A percentile compares a stretch with the other conserved stretches of the same genome.
Conservation (phyloP, 2,888 invertebrate genomes). For the Norana najaformis region DNA sequence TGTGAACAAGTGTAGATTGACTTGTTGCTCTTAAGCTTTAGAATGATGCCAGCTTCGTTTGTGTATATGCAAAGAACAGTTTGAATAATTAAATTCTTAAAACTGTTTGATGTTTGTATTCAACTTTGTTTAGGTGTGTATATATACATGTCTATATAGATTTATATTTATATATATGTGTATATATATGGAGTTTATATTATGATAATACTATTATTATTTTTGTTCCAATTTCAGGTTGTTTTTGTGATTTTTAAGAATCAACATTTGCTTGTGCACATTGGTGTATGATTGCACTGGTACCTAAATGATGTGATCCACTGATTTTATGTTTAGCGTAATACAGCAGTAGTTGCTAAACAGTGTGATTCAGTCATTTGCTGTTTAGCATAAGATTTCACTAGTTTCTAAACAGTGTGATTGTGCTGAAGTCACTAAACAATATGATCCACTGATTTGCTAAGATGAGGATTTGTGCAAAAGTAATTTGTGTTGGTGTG, state of each 20-base stretch:
- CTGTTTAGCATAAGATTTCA: neutral
- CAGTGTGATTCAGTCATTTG: neutral
- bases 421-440: neutral
- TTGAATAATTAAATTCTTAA: neutral
- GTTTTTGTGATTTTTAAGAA: neutral
- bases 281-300: neutral
- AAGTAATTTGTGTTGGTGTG: neutral
- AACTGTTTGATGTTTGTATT: neutral
- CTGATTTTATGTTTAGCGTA: neutral
- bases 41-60: constrained; percentile 13
- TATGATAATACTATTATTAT: neutral
- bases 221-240: neutral
- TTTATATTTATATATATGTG: too few relatives aligned
- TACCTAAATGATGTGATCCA: neutral
- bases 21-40: neutral
- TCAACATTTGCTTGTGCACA: neutral
- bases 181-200: neutral
- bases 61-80: constrained; percentile 10
- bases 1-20: neutral
- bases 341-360: neutral
- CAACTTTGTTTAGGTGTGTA: neutral
- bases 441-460: neutral
- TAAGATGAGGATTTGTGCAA: neutral
- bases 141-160: neutral
- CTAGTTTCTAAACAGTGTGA: neutral